Evolutionary conservation across 2,888 invertebrate species (phyloP).

Genomic region (Rhingia campestris): DNA sequence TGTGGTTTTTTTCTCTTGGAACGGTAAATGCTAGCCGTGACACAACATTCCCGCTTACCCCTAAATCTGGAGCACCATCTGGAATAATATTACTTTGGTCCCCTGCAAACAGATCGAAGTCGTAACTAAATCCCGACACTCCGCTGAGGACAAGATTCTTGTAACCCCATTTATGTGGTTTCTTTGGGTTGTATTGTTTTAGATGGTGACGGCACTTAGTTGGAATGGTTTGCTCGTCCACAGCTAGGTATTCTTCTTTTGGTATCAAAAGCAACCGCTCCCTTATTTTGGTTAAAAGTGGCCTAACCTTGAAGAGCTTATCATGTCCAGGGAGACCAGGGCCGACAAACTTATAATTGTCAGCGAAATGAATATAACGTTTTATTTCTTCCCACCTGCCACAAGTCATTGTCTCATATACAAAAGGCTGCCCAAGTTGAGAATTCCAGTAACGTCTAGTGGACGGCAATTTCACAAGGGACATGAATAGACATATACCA

Average conservation of each 20-base stretch:
- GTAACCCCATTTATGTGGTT: constrained; percentile 24
- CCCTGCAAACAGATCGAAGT: constrained; percentile 22
- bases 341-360: background rate
- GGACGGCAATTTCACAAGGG: no score
- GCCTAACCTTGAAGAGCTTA: constrained; percentile 24
- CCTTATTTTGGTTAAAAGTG: constrained; percentile 23
- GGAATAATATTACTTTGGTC: constrained; percentile 25
- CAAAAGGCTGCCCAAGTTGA: no score
- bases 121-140: constrained; percentile 23
- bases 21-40: constrained; percentile 22
- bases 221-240: constrained; percentile 24
- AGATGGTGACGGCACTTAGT: constrained; percentile 17
- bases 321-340: constrained; percentile 1
- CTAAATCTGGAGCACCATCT: constrained; percentile 22
- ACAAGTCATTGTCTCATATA: no score
- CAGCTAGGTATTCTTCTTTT: constrained; percentile 15
- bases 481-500: no score
- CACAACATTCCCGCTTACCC: constrained; percentile 31
- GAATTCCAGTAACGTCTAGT: no score
- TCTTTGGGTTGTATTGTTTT: constrained; percentile 3
- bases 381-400: no score
- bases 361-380: no score
- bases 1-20: constrained; percentile 44
- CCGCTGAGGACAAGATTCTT: constrained; percentile 12
- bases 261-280: constrained; percentile 21